Evolutionary conservation across 2,797 vertebrate species (phyloP).

Genomic region (Parotocinclus haroldoi): DNA sequence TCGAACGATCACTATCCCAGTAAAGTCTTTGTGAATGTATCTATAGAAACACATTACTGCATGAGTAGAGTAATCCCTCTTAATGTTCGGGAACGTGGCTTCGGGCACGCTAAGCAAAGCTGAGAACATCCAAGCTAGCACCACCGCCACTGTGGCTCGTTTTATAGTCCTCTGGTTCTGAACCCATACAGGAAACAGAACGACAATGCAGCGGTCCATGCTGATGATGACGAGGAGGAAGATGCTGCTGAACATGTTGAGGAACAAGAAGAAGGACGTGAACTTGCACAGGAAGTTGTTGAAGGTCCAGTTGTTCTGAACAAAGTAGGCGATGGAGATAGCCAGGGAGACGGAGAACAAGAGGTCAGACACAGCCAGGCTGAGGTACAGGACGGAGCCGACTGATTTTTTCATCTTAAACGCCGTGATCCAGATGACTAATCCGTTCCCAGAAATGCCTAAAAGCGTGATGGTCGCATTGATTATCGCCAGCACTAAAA

Average conservation of each 20-base stretch:
- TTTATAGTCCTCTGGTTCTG: constrained; percentile 82
- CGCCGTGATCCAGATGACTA: constrained; percentile 82
- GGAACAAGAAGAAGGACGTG: constrained; percentile 73
- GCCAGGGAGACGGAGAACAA: constrained; percentile 86
- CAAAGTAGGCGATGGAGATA: constrained; percentile 65
- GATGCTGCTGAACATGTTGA: constrained; percentile 95
- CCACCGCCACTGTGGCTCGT: constrained; percentile 66
- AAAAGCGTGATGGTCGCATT: constrained; percentile 74
- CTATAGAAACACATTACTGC: constrained; percentile 79
- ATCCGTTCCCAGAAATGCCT: constrained; percentile 79
- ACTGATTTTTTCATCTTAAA: constrained; percentile 88
- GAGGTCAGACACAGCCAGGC: constrained; percentile 85
- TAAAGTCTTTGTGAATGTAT: constrained; percentile 58
- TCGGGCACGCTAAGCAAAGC: constrained; percentile 74
- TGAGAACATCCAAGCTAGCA: constrained; percentile 73
- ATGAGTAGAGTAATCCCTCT: no score
- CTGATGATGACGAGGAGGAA: constrained; percentile 87
- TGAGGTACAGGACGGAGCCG: constrained; percentile 89
- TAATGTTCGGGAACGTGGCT: constrained; percentile 72
- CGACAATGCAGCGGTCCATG: constrained; percentile 82
- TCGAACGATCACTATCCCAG: constrained; percentile 61
- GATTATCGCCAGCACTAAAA: constrained; percentile 64
- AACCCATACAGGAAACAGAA: constrained; percentile 86
- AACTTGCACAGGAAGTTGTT: constrained; percentile 85
- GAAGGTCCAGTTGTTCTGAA: constrained; percentile 81